These are phyloP conservation scores for Laupala kohalensis DNA, from an alignment of 1,140 invertebrate species.

Conservation along the genomic window DNA sequence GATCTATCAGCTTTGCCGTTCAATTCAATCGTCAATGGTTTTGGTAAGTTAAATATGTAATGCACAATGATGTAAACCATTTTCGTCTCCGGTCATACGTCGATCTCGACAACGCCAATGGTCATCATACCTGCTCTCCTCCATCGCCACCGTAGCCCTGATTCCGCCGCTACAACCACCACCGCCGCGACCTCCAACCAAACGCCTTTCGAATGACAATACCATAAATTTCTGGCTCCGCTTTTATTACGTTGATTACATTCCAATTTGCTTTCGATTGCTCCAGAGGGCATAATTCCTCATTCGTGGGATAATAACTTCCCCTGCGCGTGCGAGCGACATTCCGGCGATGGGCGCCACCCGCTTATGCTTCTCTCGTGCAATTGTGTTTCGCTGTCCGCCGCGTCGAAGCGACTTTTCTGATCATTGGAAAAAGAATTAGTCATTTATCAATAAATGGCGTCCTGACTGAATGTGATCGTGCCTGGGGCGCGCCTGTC, in stretches of 20 bases:
- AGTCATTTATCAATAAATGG: background rate
- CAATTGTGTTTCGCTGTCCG: background rate
- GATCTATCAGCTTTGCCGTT: too few species aligned
- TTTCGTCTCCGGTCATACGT: too few species aligned
- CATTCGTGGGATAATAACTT: background rate
- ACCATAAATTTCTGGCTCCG: background rate
- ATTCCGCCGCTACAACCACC: background rate
- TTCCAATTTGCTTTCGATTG: background rate
- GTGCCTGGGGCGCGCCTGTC: background rate
- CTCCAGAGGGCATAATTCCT: background rate
- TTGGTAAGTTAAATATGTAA: too few species aligned
- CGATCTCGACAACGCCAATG: too few species aligned
- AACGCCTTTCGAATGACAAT: background rate
- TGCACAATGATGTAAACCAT: too few species aligned
- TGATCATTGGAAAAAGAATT: background rate
- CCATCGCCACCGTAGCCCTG: too few species aligned
- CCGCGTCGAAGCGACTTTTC: background rate
- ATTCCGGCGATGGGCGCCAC: too few species aligned
- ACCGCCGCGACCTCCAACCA: too few species aligned
- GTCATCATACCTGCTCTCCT: too few species aligned
- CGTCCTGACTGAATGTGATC: background rate
- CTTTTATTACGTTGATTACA: background rate
- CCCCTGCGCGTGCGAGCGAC: too few species aligned
- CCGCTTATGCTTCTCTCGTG: too few species aligned
- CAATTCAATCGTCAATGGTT: too few species aligned